These are phyloP conservation scores for Carollia perspicillata DNA, from an alignment of 2,113 vertebrate species.

Conservation along the genomic window DNA sequence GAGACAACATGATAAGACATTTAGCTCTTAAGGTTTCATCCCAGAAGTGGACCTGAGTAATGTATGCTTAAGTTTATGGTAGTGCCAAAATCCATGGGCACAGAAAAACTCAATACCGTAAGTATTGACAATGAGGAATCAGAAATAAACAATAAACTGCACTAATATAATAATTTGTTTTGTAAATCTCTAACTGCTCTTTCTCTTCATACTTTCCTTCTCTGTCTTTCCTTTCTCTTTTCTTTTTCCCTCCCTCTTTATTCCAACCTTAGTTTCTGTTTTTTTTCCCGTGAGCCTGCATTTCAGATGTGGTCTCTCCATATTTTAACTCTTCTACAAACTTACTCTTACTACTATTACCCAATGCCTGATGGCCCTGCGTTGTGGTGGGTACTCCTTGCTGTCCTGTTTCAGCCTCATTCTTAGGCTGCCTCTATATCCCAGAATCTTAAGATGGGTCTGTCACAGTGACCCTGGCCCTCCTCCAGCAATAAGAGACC, in stretches of 20 bases:
- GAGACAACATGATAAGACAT: not conserved
- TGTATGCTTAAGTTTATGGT: not conserved
- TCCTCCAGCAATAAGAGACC: not conserved
- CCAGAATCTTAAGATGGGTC: rapidly evolving
- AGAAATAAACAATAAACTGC: not conserved
- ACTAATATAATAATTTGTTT: not conserved
- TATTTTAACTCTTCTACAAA: not conserved
- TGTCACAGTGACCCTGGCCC: not conserved
- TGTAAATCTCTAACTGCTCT: not conserved
- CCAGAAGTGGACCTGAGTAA: not conserved
- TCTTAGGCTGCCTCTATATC: not conserved
- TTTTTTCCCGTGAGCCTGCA: not conserved
- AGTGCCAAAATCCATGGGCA: not conserved
- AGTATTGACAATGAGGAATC: not conserved
- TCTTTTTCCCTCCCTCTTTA: not conserved
- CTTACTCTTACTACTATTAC: not conserved
- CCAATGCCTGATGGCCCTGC: not conserved
- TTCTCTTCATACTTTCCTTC: not conserved
- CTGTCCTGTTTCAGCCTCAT: not conserved
- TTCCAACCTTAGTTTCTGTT: not conserved
- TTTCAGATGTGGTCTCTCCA: not conserved
- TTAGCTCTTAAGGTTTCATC: not conserved
- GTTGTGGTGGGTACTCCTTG: not conserved
- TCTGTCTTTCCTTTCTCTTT: not conserved
- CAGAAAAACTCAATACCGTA: not conserved